These are phyloP conservation scores for Columba livia DNA, from an alignment of 2,113 vertebrate species.

Conservation along the genomic window DNA sequence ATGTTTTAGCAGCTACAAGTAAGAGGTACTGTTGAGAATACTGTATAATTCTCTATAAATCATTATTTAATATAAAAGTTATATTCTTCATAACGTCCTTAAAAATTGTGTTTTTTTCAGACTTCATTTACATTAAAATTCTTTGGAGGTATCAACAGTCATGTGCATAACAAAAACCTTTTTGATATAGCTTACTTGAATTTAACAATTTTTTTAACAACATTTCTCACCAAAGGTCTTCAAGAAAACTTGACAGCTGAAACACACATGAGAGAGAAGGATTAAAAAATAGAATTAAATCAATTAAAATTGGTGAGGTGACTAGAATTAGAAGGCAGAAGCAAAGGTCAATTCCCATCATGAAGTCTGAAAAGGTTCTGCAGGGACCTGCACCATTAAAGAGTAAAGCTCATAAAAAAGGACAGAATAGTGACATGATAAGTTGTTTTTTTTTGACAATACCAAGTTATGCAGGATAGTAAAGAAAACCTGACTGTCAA, in stretches of 20 bases:
- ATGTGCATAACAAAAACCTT: not conserved
- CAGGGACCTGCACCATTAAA: not conserved
- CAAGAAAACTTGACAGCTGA: not conserved
- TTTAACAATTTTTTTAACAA: not conserved
- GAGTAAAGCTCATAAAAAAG: not conserved
- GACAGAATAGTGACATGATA: not conserved
- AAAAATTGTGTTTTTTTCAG: not conserved
- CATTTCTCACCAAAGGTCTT: not conserved
- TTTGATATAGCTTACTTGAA: not conserved
- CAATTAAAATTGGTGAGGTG: not conserved
- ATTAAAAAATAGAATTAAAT: not conserved
- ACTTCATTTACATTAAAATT: not conserved
- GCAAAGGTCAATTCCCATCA: not conserved
- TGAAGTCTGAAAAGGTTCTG: not conserved
- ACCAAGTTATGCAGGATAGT: not conserved
- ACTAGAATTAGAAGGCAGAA: not conserved
- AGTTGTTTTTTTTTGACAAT: not conserved
- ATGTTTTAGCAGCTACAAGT: not conserved
- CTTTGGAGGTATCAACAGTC: not conserved
- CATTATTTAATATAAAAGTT: not conserved
- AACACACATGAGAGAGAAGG: not conserved
- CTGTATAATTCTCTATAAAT: not conserved
- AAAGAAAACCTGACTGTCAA: not conserved
- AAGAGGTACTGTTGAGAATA: not conserved
- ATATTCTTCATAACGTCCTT: not conserved